Evolutionary conservation across 1,140 invertebrate genomes (phyloP).

Genomic region (Drosophila sucinea): DNA sequence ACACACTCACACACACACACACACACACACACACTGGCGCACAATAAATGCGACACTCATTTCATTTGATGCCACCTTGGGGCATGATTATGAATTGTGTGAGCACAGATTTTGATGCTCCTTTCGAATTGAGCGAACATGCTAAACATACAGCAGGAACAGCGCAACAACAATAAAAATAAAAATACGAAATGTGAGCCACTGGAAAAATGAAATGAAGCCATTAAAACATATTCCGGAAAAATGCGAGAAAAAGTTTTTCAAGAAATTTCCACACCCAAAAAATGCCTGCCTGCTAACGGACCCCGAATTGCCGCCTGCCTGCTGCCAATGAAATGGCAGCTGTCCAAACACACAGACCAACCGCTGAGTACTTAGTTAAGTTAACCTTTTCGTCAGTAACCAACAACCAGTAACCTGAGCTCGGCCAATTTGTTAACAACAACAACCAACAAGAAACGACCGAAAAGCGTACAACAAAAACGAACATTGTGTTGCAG

Average conservation of each 20-base stretch:
- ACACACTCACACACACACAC: background rate
- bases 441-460: conserved; percentile 5
- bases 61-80: conserved; percentile 66
- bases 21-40: background rate
- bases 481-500: background rate
- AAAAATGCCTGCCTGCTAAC: conserved; percentile 6
- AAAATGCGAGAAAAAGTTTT: conserved; percentile 1
- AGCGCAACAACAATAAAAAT: background rate
- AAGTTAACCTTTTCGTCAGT: conserved; percentile 63
- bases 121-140: conserved; percentile 15
- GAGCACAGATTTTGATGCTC: conserved; percentile 68
- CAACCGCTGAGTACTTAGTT: conserved; percentile 40
- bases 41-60: conserved; percentile 56
- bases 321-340: conserved; percentile 73
- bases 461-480: conserved; percentile 7
- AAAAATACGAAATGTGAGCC: conserved; percentile 16
- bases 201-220: conserved; percentile 53
- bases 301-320: background rate
- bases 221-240: conserved; percentile 66
- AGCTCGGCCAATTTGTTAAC: conserved; percentile 70
- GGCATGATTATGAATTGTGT: conserved; percentile 73
- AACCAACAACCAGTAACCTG: conserved; percentile 60
- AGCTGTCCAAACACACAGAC: conserved; percentile 72
- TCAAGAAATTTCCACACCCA: background rate
- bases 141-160: conserved; percentile 15